Conservation (phyloP, 2,797 vertebrate genomes). For the Siniperca obscura region DNA sequence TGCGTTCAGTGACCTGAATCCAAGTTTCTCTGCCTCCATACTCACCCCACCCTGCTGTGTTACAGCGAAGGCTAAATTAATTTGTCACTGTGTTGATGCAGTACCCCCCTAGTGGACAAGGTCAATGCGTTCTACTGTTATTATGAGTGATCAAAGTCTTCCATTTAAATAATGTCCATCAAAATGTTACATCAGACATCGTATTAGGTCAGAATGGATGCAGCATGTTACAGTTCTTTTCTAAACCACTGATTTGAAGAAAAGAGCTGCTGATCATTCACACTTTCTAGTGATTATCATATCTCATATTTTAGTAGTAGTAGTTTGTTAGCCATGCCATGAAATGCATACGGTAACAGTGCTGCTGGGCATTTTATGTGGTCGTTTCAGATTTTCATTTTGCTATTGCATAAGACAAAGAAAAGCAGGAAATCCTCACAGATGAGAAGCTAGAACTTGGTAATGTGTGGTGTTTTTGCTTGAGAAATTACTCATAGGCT, state of each 20-base stretch:
- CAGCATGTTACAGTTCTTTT: background rate
- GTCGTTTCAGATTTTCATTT: background rate
- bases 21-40: constrained; percentile 8
- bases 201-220: background rate
- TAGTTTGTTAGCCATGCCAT: background rate
- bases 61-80: constrained; percentile 24
- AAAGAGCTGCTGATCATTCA: constrained; percentile 9
- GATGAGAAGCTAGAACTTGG: background rate
- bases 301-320: background rate
- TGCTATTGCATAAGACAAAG: background rate
- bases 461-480: background rate
- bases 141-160: constrained; percentile 4
- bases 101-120: constrained; percentile 23
- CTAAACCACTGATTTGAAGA: constrained; percentile 2
- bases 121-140: constrained; percentile 14
- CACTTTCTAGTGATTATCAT: background rate
- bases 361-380: background rate
- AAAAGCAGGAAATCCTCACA: background rate
- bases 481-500: background rate
- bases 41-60: constrained; percentile 14
- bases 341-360: background rate
- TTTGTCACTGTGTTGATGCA: constrained; percentile 24
- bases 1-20: constrained; percentile 1
- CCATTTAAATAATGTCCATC: background rate
- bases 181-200: background rate